Evolutionary conservation across 2,888 invertebrate genomes (phyloP), one percentile per base, ranked within the genome.

Genomic region (Nemurella pictetii): DNA sequence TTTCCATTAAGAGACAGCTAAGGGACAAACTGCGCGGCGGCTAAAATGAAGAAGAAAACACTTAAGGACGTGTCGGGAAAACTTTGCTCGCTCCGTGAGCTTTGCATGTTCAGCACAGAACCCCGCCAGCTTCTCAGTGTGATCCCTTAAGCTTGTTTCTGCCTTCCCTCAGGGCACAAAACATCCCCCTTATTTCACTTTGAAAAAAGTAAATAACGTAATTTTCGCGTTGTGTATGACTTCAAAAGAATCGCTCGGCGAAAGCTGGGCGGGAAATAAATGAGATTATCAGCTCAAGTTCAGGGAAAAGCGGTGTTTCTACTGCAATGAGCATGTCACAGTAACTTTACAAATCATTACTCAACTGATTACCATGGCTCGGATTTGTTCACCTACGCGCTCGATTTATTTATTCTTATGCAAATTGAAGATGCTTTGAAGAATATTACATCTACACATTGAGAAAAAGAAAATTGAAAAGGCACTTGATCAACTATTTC

Each of bases 261-360:
- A 87, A 87, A 87, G 86, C 86, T 87, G 87, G 85, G 86, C 87
- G 86, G 88, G 86, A 88, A 88, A 88, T 88, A 88, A 88, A 88
- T 88, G 88, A 88, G 88, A 88, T 88, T 87, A 87, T 87, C 87
- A 87, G 87, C 87, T 87, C 86, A 87, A 87, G 75, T 75, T 75
- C n/a, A 30, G 87, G 87, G 87, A 87, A 87, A 87, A 87, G 87
- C 87, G 87, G 87, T 86, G 87, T 88, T 88, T 87, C 88, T 87
- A 87, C 86, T 87, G 89, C 87, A 88, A 89, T 89, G 88, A 87
- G 87, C 87, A 88, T 89, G 89, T 89, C 89, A 88, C 88, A 87
- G 88, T 88, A 88, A 88, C 88, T 89, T 89, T 89, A 87, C 86
- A 87, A 88, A 88, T 89, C 88, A 89, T 89, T 89, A 89, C 88